phyloP scores from a whole-genome alignment of 1,140 invertebrate species.

The Lineus longissimus region DNA sequence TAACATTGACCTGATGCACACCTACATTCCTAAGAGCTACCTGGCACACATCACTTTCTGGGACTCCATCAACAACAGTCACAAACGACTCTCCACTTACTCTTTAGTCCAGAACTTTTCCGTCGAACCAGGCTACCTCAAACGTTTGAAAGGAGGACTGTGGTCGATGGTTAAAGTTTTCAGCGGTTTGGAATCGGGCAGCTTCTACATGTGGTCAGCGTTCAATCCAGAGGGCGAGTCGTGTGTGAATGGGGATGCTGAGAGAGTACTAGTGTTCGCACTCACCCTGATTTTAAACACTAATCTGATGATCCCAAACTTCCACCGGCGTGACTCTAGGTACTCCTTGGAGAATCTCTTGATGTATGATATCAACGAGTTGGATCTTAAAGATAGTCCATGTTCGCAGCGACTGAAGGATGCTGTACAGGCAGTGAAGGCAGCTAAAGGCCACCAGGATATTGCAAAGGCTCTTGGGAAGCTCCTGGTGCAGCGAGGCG shows the following conservation, averaged over 20 bases:
- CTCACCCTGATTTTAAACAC: slow-evolving; percentile 30
- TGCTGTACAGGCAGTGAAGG: slow-evolving; percentile 14
- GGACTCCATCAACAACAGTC: neutral
- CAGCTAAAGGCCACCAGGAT: slow-evolving; percentile 19
- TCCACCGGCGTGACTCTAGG: neutral
- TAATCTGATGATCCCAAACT: slow-evolving; percentile 16
- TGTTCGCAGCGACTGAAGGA: neutral
- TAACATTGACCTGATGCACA: neutral
- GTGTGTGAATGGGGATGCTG: slow-evolving; percentile 18
- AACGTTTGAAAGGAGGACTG: slow-evolving; percentile 11
- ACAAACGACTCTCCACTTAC: neutral
- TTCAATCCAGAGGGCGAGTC: neutral
- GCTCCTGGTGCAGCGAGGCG: slow-evolving; percentile 18
- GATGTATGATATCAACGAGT: neutral
- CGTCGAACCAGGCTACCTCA: slow-evolving; percentile 6
- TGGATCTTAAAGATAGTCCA: neutral
- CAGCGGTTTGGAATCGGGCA: slow-evolving; percentile 5
- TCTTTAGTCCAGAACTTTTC: neutral
- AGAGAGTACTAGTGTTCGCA: slow-evolving; percentile 26
- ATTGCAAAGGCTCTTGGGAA: slow-evolving; percentile 16
- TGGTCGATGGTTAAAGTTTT: slow-evolving; percentile 8
- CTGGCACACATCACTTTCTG: neutral
- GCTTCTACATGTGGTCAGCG: slow-evolving; percentile 12
- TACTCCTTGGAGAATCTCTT: neutral
- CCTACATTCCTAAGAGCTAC: neutral